Evolutionary conservation across 1,140 invertebrate species (phyloP).

Genomic region (Drosophila rhopaloa): DNA sequence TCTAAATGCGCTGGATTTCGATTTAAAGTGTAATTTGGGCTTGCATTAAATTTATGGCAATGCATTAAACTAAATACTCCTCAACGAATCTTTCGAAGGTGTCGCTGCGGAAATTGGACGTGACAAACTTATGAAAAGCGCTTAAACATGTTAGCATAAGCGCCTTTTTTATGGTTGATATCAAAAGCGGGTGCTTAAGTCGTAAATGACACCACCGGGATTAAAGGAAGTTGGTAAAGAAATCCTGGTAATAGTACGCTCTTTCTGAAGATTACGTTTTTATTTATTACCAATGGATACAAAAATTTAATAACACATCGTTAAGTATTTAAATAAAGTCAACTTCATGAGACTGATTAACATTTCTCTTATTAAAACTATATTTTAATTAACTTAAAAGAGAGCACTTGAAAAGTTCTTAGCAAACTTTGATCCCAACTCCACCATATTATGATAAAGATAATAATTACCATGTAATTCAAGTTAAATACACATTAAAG

Average conservation of each 20-base stretch:
- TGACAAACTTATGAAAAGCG: constrained; percentile 43
- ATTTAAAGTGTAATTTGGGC: constrained; percentile 33
- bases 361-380: background rate
- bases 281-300: too few relatives aligned
- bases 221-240: background rate
- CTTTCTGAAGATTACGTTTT: too few relatives aligned
- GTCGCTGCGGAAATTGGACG: constrained; percentile 13
- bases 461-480: background rate
- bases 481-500: background rate
- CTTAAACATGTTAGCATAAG: constrained; percentile 40
- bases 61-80: constrained; percentile 55
- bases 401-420: background rate
- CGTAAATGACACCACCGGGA: background rate
- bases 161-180: constrained; percentile 6
- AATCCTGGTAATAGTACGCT: too few relatives aligned
- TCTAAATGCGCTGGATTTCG: constrained; percentile 17
- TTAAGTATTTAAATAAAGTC: too few relatives aligned
- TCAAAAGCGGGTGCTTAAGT: constrained; percentile 3
- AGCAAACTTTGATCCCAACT: background rate
- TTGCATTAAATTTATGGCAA: constrained; percentile 49
- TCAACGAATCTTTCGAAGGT: constrained; percentile 9
- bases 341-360: background rate
- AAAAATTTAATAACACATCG: too few relatives aligned
- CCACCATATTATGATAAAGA: too few relatives aligned
- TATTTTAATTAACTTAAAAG: background rate